Conservation (phyloP, 2,888 invertebrate genomes). For the Apotomis betuletana region DNA sequence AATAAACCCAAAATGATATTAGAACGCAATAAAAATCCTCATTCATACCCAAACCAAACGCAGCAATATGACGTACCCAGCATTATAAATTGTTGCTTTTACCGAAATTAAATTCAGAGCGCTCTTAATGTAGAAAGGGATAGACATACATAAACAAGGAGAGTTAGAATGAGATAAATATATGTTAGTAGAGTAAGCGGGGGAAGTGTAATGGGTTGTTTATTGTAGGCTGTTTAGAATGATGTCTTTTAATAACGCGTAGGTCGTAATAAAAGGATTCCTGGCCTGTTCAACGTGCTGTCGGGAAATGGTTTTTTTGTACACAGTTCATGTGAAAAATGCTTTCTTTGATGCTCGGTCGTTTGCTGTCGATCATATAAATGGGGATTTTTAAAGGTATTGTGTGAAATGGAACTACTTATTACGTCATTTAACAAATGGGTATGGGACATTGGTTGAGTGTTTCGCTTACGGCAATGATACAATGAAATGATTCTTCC, state of each 20-base stretch:
- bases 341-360: not conserved
- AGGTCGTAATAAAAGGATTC: slow-evolving; percentile 48
- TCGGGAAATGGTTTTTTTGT: slow-evolving; percentile 20
- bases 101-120: slow-evolving; percentile 54
- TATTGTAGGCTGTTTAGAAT: slow-evolving; percentile 65
- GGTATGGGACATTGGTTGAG: not conserved
- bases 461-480: not conserved
- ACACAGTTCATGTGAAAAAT: slow-evolving; percentile 15
- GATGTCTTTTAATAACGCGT: slow-evolving; percentile 65
- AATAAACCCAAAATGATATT: slow-evolving; percentile 18
- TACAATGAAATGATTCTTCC: not conserved
- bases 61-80: slow-evolving; percentile 44
- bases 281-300: slow-evolving; percentile 12
- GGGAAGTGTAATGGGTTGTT: slow-evolving; percentile 60
- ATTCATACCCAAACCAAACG: slow-evolving; percentile 27
- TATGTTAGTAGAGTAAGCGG: slow-evolving; percentile 12
- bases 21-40: slow-evolving; percentile 26
- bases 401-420: slow-evolving; percentile 11
- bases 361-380: slow-evolving; percentile 16
- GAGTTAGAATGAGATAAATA: slow-evolving; percentile 41
- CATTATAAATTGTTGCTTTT: slow-evolving; percentile 54
- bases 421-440: slow-evolving; percentile 1
- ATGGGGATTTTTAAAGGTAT: slow-evolving; percentile 17
- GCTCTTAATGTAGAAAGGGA: slow-evolving; percentile 38
- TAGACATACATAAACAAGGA: slow-evolving; percentile 32